Evolutionary conservation across 2,797 vertebrate species (phyloP).

Genomic region (Odontamblyopus rebecca): DNA sequence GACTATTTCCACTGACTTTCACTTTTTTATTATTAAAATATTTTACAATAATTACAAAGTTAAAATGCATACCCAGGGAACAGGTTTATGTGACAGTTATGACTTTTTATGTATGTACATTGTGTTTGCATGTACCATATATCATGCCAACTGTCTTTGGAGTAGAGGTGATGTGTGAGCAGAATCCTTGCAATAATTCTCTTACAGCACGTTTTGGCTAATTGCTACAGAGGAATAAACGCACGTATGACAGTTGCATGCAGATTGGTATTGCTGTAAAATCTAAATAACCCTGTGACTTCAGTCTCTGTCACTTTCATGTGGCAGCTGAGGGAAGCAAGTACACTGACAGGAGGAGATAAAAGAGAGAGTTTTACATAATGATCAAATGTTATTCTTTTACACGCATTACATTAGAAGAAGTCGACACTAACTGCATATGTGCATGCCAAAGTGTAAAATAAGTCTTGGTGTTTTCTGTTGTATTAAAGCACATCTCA

Average conservation of each 20-base stretch:
- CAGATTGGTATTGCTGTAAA: slow-evolving; percentile 32
- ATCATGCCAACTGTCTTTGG: background rate
- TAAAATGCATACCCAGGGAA: too few species aligned
- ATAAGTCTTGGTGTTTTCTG: background rate
- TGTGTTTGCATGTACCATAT: background rate
- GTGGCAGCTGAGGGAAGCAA: slow-evolving; percentile 18
- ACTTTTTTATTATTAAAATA: too few species aligned
- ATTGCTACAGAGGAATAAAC: slow-evolving; percentile 53
- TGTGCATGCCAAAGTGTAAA: background rate
- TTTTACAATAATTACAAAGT: too few species aligned
- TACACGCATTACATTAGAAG: slow-evolving; percentile 8
- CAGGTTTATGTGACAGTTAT: too few species aligned
- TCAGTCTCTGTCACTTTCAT: slow-evolving; percentile 30
- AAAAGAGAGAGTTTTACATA: slow-evolving; percentile 16
- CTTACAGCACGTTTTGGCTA: slow-evolving; percentile 37
- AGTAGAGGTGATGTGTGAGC: slow-evolving; percentile 17
- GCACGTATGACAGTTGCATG: slow-evolving; percentile 29
- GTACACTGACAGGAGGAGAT: slow-evolving; percentile 1
- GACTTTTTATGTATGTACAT: too few species aligned
- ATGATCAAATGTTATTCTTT: slow-evolving; percentile 26
- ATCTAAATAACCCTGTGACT: slow-evolving; percentile 27
- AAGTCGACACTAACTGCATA: slow-evolving; percentile 16
- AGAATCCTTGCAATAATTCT: slow-evolving; percentile 25
- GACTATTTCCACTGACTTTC: too few species aligned
- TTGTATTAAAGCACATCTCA: background rate